A percentile compares a stretch with the other conserved stretches of the same genome.
These are phyloP conservation scores for Gymnodraco acuticeps DNA, from an alignment of 2,797 vertebrate genomes.

Conservation along the genomic window DNA sequence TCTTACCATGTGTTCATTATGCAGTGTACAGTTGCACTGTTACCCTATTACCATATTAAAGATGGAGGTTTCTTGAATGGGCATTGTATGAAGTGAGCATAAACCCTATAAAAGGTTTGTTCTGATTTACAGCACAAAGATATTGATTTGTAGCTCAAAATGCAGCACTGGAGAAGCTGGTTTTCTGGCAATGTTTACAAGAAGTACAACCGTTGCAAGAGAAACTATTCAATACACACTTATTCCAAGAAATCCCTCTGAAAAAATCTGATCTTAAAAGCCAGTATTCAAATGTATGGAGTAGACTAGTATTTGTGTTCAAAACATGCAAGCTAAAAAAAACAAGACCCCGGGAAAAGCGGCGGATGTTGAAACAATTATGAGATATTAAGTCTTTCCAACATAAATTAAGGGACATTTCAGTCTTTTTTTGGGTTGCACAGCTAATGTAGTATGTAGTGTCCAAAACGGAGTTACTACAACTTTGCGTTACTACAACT, in stretches of 20 bases:
- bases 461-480: no score
- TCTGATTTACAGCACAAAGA: slow-evolving; percentile 4
- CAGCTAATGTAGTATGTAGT: no score
- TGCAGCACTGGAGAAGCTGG: neutral
- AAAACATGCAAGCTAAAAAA: neutral
- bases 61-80: neutral
- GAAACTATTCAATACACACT: neutral
- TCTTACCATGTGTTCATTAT: neutral
- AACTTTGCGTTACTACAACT: no score
- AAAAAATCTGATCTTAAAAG: neutral
- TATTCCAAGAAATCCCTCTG: no score
- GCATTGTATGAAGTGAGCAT: neutral
- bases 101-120: neutral
- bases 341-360: no score
- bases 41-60: neutral
- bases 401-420: no score
- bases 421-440: no score
- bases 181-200: neutral
- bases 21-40: neutral
- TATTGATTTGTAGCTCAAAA: neutral
- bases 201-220: neutral
- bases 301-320: neutral
- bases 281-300: neutral
- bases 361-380: no score
- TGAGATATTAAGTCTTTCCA: no score